Evolutionary conservation across 2,797 vertebrate genomes (phyloP).

Genomic region (Synanceia verrucosa): DNA sequence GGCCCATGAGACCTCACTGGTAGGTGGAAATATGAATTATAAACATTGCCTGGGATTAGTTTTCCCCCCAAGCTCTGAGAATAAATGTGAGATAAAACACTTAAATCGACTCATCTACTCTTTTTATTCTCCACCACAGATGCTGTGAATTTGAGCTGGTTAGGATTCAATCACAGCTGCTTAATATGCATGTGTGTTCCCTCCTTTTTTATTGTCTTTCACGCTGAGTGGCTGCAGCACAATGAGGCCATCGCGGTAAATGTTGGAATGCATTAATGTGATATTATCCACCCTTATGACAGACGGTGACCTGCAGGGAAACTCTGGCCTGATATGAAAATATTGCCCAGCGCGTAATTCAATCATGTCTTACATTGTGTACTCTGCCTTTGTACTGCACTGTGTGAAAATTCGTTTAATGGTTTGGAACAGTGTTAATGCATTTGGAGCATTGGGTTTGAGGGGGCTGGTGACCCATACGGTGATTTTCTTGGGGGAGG

Average conservation of each 20-base stretch:
- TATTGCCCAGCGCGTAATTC: constrained; percentile 53
- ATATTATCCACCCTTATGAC: constrained; percentile 51
- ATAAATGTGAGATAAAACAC: constrained; percentile 44
- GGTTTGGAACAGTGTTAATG: constrained; percentile 59
- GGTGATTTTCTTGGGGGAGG: not conserved
- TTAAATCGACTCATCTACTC: constrained; percentile 32
- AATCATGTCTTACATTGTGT: constrained; percentile 57
- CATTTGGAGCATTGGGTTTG: constrained; percentile 13
- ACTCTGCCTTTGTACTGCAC: constrained; percentile 25
- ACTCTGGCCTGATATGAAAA: constrained; percentile 50
- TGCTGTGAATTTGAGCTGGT: not conserved
- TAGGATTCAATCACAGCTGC: constrained; percentile 26
- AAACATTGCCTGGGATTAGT: constrained; percentile 54
- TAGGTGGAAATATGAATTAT: constrained; percentile 63
- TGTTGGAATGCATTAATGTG: constrained; percentile 63
- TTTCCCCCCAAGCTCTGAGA: constrained; percentile 41
- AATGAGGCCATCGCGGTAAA: constrained; percentile 50
- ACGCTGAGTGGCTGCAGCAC: constrained; percentile 47
- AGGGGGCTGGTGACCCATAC: constrained; percentile 31
- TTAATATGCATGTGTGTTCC: constrained; percentile 50
- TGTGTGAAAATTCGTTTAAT: constrained; percentile 52
- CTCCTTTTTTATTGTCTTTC: constrained; percentile 52
- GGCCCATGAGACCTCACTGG: constrained; percentile 39
- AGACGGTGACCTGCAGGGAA: constrained; percentile 44
- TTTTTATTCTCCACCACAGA: constrained; percentile 1